Evolutionary conservation across 53 echinoderm and acorn worm genomes (phyloP).

Genomic region (Crossaster papposus): DNA sequence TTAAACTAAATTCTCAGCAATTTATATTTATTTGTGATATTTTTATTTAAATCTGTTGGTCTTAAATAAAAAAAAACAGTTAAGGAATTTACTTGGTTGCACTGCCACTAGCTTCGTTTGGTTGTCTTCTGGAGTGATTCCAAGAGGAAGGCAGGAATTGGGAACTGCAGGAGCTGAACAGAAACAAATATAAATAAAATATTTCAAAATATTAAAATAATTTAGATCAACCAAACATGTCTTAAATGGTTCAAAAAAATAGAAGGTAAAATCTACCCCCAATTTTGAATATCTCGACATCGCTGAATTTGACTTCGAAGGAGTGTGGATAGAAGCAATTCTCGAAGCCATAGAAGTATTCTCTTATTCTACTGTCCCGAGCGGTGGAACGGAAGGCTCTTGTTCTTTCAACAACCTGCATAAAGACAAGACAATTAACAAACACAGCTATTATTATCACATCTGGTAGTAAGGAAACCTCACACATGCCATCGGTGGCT

Average conservation of each 20-base stretch:
- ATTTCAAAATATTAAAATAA: neutral
- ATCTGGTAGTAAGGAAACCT: neutral
- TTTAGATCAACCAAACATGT: neutral
- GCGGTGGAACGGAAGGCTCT: constrained; percentile 71
- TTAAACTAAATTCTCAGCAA: too few species aligned
- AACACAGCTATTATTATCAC: neutral
- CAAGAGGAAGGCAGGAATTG: constrained; percentile 94
- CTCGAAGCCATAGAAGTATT: constrained; percentile 89
- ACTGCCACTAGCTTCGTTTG: constrained; percentile 94
- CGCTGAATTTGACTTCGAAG: constrained; percentile 84
- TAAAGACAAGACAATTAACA: constrained; percentile 16
- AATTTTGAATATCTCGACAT: constrained; percentile 94
- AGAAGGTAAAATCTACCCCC: constrained; percentile 68
- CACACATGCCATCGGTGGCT: too few species aligned
- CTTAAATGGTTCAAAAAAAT: too few species aligned
- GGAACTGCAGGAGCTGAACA: constrained; percentile 87
- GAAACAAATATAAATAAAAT: neutral
- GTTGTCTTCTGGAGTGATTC: constrained; percentile 97
- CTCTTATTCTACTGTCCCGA: constrained; percentile 80
- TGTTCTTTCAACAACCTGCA: constrained; percentile 91
- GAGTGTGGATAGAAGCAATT: constrained; percentile 91
- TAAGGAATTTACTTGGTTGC: constrained; percentile 78
- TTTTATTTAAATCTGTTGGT: too few species aligned
- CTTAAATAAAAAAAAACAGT: neutral
- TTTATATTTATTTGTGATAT: too few species aligned